Evolutionary conservation across 2,797 vertebrate species (phyloP).

Genomic region (Petrocephalus schoutedeni): DNA sequence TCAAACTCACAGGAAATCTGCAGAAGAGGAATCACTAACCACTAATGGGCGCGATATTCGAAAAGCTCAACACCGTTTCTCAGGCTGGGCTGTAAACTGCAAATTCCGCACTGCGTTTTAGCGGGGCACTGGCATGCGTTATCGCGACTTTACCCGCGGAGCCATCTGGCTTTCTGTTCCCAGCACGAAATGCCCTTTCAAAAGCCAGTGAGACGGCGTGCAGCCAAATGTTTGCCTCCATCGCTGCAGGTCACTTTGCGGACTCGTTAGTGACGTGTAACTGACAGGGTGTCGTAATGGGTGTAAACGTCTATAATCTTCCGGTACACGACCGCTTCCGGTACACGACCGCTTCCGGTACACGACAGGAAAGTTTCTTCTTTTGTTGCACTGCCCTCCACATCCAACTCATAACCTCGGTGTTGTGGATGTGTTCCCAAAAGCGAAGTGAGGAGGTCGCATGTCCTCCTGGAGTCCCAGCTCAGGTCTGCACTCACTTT

Average conservation of each 20-base stretch:
- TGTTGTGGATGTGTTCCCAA: not conserved
- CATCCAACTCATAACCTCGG: not conserved
- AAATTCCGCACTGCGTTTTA: not conserved
- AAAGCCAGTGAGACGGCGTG: not conserved
- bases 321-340: not conserved
- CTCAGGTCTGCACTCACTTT: not conserved
- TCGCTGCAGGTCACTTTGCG: not conserved
- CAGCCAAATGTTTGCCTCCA: not conserved
- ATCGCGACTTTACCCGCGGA: not conserved
- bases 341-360: not conserved
- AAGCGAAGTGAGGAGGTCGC: not conserved
- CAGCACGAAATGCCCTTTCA: not conserved
- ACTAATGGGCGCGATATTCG: not conserved
- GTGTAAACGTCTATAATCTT: not conserved
- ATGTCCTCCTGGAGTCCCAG: not conserved
- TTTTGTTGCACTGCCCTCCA: not conserved
- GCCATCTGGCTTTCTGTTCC: not conserved
- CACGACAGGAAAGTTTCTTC: not conserved
- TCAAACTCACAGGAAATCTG: not conserved
- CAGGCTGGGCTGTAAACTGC: not conserved
- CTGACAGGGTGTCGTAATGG: not conserved
- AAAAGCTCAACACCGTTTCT: not conserved
- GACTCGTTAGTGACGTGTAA: not conserved
- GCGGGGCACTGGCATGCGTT: not conserved
- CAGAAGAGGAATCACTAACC: not conserved